Evolutionary conservation across 2,797 vertebrate species (phyloP).

Genomic region (Chloroceryle amazona): DNA sequence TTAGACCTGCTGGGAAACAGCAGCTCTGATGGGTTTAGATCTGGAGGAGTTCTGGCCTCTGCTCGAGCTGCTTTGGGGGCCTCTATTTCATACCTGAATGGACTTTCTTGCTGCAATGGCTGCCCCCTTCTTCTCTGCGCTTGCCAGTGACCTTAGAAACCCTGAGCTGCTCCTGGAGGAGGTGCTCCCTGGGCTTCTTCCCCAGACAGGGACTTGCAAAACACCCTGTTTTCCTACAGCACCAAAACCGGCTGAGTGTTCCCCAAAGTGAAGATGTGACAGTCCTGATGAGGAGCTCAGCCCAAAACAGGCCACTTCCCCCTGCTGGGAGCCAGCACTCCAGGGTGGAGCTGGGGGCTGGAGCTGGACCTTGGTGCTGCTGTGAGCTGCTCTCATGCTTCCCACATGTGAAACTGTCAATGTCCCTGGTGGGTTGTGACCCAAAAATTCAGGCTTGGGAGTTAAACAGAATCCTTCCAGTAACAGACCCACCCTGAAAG

Average conservation of each 20-base stretch:
- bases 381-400: background rate
- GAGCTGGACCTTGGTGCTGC: background rate
- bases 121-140: background rate
- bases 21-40: background rate
- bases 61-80: background rate
- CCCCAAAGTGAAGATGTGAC: accelerated
- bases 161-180: background rate
- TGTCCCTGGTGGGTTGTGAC: background rate
- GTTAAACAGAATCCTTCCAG: background rate
- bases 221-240: background rate
- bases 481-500: background rate
- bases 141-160: background rate
- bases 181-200: background rate
- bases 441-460: background rate
- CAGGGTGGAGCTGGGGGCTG: background rate
- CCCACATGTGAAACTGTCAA: background rate
- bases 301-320: background rate
- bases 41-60: background rate
- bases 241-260: background rate
- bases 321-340: background rate
- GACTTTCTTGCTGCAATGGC: background rate
- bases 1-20: background rate
- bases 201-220: background rate
- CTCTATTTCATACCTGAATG: background rate
- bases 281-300: background rate